phyloP scores from a whole-genome alignment of 2,113 vertebrate genomes.

The Cnemophilus loriae region DNA sequence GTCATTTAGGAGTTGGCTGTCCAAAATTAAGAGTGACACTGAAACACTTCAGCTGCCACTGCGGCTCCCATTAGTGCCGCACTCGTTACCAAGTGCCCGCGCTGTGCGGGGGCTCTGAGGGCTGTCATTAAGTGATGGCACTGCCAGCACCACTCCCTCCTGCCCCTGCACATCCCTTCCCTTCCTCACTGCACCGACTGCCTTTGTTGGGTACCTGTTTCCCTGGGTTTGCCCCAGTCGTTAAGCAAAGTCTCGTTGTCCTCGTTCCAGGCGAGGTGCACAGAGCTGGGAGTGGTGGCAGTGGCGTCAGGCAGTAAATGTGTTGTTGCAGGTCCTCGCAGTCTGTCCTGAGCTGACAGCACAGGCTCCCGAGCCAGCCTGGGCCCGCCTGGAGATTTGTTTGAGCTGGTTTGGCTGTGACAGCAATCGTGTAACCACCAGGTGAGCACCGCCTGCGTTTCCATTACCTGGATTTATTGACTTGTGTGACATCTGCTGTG shows the following conservation, averaged over 20 bases:
- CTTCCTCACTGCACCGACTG: neutral
- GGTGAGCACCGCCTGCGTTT: neutral
- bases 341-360: neutral
- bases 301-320: neutral
- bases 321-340: neutral
- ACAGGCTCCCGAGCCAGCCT: neutral
- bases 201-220: neutral
- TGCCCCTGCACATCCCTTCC: neutral
- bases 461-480: neutral
- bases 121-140: neutral
- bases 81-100: rapidly evolving
- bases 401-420: neutral
- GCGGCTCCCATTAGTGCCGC: neutral
- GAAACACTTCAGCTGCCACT: neutral
- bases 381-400: neutral
- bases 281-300: neutral
- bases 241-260: neutral
- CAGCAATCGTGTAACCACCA: neutral
- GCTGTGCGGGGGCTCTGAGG: neutral
- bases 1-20: neutral
- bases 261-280: neutral
- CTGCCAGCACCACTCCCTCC: neutral
- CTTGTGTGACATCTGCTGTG: too few relatives aligned
- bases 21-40: neutral
- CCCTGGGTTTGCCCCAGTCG: neutral